A percentile compares a stretch with the other conserved stretches of the same genome.
Conservation (phyloP, 2,113 vertebrate species). For the Callionymus lyra region DNA sequence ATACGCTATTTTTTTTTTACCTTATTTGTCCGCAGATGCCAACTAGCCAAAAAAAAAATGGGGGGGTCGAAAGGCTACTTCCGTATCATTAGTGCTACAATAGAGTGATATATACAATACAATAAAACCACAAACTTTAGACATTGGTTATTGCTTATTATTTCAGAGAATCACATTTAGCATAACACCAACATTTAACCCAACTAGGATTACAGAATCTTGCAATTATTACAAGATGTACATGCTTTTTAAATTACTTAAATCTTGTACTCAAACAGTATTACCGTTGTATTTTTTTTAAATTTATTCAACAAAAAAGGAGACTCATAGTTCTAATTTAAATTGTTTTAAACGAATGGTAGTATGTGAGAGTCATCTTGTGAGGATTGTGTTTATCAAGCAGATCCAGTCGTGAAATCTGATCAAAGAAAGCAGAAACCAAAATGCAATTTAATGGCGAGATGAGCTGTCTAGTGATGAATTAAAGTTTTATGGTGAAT, state of each 20-base stretch:
- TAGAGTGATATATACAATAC: no score
- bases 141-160: no score
- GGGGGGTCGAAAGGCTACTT: no score
- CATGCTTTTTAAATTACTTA: conserved; percentile 13
- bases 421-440: conserved; percentile 23
- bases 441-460: conserved; percentile 40
- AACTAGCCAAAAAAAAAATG: no score
- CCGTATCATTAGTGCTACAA: no score
- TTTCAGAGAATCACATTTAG: no score
- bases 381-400: neutral
- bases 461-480: conserved; percentile 9
- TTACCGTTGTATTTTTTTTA: conserved; percentile 6
- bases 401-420: conserved; percentile 23
- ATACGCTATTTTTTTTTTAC: no score
- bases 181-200: no score
- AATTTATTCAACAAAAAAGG: conserved; percentile 28
- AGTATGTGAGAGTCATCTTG: conserved; percentile 1
- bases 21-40: no score
- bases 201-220: no score
- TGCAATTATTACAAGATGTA: conserved; percentile 24
- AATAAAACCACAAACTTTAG: no score
- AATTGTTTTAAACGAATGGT: conserved; percentile 1
- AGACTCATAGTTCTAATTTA: conserved; percentile 17
- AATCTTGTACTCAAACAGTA: conserved; percentile 2
- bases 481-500: no score